Percentiles rank a stretch among this genome's conserved stretches.
Conservation (phyloP, 2,888 invertebrate species). For the Neoascia interrupta region DNA sequence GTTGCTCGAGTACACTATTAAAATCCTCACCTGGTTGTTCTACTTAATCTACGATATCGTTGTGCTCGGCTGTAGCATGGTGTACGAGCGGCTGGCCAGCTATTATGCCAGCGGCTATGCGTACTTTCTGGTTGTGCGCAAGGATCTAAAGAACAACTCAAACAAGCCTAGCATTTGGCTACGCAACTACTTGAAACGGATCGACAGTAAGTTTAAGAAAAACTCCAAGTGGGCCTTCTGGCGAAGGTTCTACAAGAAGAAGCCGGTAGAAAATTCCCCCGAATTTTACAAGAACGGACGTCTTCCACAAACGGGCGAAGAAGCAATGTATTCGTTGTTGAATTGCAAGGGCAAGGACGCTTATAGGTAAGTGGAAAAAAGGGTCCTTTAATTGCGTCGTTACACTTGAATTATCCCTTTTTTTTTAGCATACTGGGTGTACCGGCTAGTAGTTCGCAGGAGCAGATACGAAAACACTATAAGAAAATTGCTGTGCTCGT, state of each 20-base stretch:
- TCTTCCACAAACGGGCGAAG: conserved; percentile 94
- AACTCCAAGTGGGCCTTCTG: conserved; percentile 78
- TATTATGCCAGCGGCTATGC: conserved; percentile 73
- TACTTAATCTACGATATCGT: conserved; percentile 90
- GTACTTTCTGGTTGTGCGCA: conserved; percentile 75
- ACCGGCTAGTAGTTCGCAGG: conserved; percentile 91
- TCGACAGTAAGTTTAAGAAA: conserved; percentile 77
- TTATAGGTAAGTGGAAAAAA: conserved; percentile 88
- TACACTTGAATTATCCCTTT: too few species aligned
- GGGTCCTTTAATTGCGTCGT: not conserved
- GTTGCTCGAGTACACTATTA: conserved; percentile 82
- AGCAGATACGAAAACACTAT: conserved; percentile 96
- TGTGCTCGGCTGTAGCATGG: conserved; percentile 84
- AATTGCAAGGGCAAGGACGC: conserved; percentile 98
- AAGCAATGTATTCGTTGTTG: conserved; percentile 95
- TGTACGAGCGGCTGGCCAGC: conserved; percentile 75
- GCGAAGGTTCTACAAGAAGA: conserved; percentile 79
- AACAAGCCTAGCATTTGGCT: conserved; percentile 78
- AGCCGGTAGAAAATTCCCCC: conserved; percentile 75
- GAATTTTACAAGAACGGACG: conserved; percentile 78
- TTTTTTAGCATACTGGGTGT: conserved; percentile 90
- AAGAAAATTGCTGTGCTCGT: conserved; percentile 95
- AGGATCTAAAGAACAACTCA: conserved; percentile 78
- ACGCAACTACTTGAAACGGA: conserved; percentile 75
- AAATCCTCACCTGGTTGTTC: conserved; percentile 87